A percentile compares a stretch with the other conserved stretches of the same genome.
phyloP scores from a whole-genome alignment of 2,797 vertebrate genomes.

The Carduelis carduelis region DNA sequence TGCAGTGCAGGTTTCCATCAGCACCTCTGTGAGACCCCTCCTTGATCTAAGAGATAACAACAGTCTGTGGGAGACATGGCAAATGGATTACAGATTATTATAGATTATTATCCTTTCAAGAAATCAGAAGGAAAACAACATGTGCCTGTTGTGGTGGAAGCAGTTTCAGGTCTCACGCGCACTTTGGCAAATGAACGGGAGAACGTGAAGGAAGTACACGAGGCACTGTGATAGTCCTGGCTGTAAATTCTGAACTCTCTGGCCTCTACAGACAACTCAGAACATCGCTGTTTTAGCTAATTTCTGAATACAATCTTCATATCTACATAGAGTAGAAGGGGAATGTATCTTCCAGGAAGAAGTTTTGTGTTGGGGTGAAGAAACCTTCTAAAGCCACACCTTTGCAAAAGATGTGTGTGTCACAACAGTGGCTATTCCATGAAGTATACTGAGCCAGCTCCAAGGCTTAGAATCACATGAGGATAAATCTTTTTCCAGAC shows the following conservation, averaged over 20 bases:
- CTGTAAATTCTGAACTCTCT: not conserved
- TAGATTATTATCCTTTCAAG: not conserved
- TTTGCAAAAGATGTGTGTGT: not conserved
- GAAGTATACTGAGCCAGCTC: not conserved
- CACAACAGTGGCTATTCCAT: not conserved
- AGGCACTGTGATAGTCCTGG: not conserved
- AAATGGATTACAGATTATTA: not conserved
- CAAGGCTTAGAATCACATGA: not conserved
- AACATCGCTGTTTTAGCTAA: not conserved
- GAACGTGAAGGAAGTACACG: not conserved
- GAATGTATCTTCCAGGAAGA: not conserved
- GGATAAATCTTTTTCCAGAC: not conserved
- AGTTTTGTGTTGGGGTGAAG: not conserved
- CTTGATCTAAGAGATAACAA: not conserved
- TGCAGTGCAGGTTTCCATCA: not conserved
- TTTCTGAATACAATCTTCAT: not conserved
- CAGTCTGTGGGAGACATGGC: not conserved
- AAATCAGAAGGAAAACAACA: not conserved
- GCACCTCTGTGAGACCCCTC: not conserved
- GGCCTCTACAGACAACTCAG: not conserved
- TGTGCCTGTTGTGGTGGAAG: not conserved
- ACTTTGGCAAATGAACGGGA: not conserved
- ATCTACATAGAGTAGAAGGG: not conserved
- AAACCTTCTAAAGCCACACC: not conserved
- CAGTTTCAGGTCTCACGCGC: fast-evolving